phyloP scores from a whole-genome alignment of 2,113 vertebrate species.

The Malurus melanocephalus region DNA sequence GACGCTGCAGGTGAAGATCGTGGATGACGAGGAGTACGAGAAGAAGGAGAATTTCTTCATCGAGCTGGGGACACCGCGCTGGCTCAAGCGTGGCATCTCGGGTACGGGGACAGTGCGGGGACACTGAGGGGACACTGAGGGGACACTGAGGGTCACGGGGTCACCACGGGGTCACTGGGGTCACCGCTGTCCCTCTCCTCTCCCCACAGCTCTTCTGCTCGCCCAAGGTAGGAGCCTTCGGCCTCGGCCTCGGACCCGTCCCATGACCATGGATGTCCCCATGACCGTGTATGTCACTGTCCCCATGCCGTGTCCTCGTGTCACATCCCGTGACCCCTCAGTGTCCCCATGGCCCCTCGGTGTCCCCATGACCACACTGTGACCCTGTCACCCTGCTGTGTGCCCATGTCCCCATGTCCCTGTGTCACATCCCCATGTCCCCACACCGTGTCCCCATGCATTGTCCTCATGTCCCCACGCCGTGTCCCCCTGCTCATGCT shows the following conservation, averaged over 20 bases:
- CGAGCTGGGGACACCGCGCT: neutral
- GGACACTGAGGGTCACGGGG: neutral
- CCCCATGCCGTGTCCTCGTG: neutral
- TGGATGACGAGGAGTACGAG: neutral
- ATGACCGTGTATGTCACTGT: neutral
- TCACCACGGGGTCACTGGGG: accelerated
- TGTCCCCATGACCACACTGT: neutral
- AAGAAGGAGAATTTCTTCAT: slow-evolving; percentile 4
- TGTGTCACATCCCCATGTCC: neutral
- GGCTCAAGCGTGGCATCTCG: neutral
- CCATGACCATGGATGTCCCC: neutral
- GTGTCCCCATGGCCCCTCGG: neutral
- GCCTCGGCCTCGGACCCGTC: neutral
- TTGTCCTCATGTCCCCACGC: neutral
- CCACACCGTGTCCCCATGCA: accelerated
- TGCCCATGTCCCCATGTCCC: neutral
- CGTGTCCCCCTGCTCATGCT: neutral
- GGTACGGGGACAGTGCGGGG: neutral
- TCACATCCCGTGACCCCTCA: no score
- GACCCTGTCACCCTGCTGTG: no score
- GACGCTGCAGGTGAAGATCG: neutral
- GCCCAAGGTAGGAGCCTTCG: no score
- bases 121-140: neutral
- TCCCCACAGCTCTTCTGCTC: no score
- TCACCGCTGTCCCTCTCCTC: neutral